These are phyloP conservation scores for Chrysaora quinquecirrha DNA, from an alignment of 30 jellyfish, hydroid and myxozoan genomes.

Conservation along the genomic window DNA sequence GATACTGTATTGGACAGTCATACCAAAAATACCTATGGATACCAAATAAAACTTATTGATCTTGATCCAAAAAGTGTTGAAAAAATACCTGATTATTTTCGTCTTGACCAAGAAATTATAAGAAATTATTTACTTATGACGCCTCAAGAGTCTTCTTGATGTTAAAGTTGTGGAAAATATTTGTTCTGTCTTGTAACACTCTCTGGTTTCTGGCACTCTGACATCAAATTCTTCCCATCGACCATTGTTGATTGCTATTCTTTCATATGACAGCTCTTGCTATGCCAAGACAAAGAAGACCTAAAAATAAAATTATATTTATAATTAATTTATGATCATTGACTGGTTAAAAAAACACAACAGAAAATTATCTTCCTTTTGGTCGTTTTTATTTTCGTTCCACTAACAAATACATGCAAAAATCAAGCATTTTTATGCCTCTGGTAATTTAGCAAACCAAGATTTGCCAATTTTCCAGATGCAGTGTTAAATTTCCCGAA, in stretches of 20 bases:
- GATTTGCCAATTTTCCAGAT: neutral
- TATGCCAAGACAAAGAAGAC: slow-evolving; percentile 32
- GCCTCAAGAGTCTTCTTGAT: neutral
- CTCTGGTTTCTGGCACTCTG: too few relatives aligned
- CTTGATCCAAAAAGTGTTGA: slow-evolving; percentile 67
- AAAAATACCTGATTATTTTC: slow-evolving; percentile 56
- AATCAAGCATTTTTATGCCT: neutral
- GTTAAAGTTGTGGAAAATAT: neutral
- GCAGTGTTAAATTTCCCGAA: neutral
- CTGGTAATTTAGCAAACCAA: neutral
- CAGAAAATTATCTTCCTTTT: neutral
- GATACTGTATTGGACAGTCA: neutral
- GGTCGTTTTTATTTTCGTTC: neutral
- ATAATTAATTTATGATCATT: too few relatives aligned
- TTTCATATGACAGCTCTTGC: slow-evolving; percentile 34
- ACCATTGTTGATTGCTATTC: neutral
- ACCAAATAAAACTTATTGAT: slow-evolving; percentile 73
- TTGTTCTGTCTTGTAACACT: neutral
- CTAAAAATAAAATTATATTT: slow-evolving; percentile 6
- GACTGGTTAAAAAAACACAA: neutral
- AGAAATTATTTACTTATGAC: slow-evolving; percentile 1
- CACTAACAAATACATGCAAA: too few relatives aligned
- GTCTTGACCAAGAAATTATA: slow-evolving; percentile 52
- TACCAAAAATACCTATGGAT: slow-evolving; percentile 26
- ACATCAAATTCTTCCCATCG: too few relatives aligned